Evolutionary conservation across 1,140 invertebrate genomes (phyloP).

Genomic region (Psix sp.): DNA sequence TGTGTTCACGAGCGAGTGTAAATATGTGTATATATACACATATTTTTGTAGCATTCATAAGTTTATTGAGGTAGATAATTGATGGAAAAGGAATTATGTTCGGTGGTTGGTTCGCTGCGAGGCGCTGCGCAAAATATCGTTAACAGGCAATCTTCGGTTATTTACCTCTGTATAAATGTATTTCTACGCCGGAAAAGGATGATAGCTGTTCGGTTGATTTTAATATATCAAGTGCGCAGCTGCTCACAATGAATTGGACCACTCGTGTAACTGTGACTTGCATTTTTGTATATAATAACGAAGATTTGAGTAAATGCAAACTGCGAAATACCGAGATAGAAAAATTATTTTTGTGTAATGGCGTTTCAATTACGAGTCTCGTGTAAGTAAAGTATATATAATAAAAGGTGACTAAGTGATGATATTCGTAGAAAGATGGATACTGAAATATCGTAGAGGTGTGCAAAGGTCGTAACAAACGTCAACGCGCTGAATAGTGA

Average conservation of each 20-base stretch:
- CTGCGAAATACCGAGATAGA: constrained; percentile 20
- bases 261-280: constrained; percentile 61
- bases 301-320: constrained; percentile 43
- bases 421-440: constrained; percentile 13
- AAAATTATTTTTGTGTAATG: constrained; percentile 48
- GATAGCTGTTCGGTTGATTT: no score
- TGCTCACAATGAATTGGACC: constrained; percentile 21
- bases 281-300: constrained; percentile 73
- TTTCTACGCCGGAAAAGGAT: no score
- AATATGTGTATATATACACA: constrained; percentile 46
- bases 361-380: constrained; percentile 37
- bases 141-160: not conserved
- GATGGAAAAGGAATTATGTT: constrained; percentile 10
- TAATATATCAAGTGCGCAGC: constrained; percentile 3
- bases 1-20: constrained; percentile 47
- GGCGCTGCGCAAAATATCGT: constrained; percentile 19
- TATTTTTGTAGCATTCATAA: constrained; percentile 49
- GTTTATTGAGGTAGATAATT: constrained; percentile 20
- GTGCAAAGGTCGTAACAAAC: constrained; percentile 4
- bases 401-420: constrained; percentile 10
- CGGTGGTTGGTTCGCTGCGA: constrained; percentile 25
- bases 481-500: constrained; percentile 56
- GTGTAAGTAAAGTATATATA: constrained; percentile 18
- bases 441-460: constrained; percentile 44
- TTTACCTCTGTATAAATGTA: no score